Base-by-base conservation (phyloP, 2,113 vertebrate species). In the Myocastor coypus region DNA sequence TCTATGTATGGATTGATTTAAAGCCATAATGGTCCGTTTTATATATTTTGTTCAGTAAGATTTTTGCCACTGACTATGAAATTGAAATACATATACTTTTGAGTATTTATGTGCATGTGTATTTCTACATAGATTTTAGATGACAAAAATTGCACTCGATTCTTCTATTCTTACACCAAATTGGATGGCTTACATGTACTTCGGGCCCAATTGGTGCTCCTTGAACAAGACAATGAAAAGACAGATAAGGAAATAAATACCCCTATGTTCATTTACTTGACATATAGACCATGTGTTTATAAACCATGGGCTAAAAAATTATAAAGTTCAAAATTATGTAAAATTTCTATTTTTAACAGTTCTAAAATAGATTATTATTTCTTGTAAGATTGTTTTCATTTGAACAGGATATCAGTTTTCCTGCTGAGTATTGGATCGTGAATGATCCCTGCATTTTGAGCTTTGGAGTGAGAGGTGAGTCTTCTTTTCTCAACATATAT, bases 401-500 rank as follows among this genome's bases (percentile, higher is more conserved):
- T 30, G 63, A 61, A 3, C 4, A 37, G 20, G 19, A 19, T 14
- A 34, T 46, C 5, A 14, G 1, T 17, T 83, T 59, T 63, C 69
- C 42, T 34, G 24, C 28, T 30, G n/a, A 40, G 3, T 0, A 3
- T 4, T 30, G 50, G 16, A 3, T 66, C 37, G 24, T 63, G 78
- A 7, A 22, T 30, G 14, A 13, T n/a, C 63, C 14, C 16, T 24
- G 34, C 26, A 1, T 16, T 13, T 2, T 0, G 3, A 68, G 10
- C 13, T 7, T 14, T 28, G 14, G 26, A 24, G 14, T 1, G 6
- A 42, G n/a, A 16, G 22, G 3, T 0, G 0, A 34, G 1, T 26
- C 14, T 24, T 5, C 7, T 17, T 32, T 83, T 50, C 34, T n/a
- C 34, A 10, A 5, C 8, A 22, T 0, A 1, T 1, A 26, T 73